Evolutionary conservation across 2,113 vertebrate species (phyloP), one percentile per base, ranked within the genome.

Genomic region (Ranitomeya imitator): DNA sequence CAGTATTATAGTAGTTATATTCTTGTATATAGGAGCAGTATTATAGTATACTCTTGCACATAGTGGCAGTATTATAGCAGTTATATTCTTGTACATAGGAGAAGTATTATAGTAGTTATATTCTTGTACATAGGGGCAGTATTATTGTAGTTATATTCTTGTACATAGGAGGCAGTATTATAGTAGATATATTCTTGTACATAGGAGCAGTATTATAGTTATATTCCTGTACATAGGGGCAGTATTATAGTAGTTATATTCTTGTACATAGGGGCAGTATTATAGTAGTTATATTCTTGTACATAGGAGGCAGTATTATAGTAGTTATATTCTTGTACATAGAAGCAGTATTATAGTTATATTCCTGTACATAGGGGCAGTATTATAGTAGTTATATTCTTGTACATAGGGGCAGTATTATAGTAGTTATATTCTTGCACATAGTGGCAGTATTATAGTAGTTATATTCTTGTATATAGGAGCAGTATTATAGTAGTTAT

Each of bases 1-100:
- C 71, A 45, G 31, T 26, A 74, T 74, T 74, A 74, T 74, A 74
- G 71, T 74, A 74, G 31, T 74, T 37, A 74, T 74, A 45, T 45
- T 74, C 71, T 45, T 74, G 71, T 74, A 74, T 13, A 73, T 37
- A 19, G 60, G 60, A 3, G 60, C 60, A 61, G 15, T 61, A 61
- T 61, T 65, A 65, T 9, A 65, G 63, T 19, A 65, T 21, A 65
- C n/a, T 65, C 63, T 65, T 65, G 63, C n/a, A 65, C 7, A 65
- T 65, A 65, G 63, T 19, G 9, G 60, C n/a, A 65, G 21, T 65
- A 65, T 31, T 31, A 31, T 31, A 31, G 26, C n/a, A n/a, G 18
- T 65, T 65, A 65, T 21, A 65, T 65, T 65, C 63, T 65, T 65
- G 63, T 65, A 65, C 7, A 65, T 65, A 65, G 63, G 63, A n/a